Conservation (phyloP, 1,140 invertebrate species). For the Cataglyphis hispanica region DNA sequence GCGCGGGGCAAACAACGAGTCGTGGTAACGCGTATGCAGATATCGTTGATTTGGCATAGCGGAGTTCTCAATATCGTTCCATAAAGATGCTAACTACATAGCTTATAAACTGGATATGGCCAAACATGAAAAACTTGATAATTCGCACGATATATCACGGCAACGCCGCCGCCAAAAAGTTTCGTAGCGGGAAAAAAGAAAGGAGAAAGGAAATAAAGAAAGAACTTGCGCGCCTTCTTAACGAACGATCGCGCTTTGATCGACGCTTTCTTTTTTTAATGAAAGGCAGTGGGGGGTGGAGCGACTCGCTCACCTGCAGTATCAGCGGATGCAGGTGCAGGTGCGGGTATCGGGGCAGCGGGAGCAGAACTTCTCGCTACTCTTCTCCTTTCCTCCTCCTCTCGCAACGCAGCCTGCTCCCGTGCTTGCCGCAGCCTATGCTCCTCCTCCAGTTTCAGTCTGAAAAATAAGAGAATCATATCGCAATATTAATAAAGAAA, state of each 20-base stretch:
- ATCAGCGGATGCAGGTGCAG: constrained; percentile 84
- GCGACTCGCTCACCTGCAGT: constrained; percentile 86
- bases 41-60: background rate
- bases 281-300: constrained; percentile 86
- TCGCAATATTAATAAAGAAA: constrained; percentile 39
- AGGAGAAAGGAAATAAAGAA: background rate
- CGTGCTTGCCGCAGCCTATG: constrained; percentile 87
- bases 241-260: constrained; percentile 62
- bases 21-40: constrained; percentile 1
- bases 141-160: constrained; percentile 3
- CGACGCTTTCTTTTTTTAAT: constrained; percentile 81
- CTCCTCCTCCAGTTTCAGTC: constrained; percentile 90
- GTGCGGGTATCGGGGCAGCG: constrained; percentile 82
- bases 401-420: constrained; percentile 85
- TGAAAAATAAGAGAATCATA: constrained; percentile 75
- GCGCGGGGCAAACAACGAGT: constrained; percentile 4
- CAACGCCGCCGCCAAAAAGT: background rate
- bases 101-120: constrained; percentile 22
- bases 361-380: constrained; percentile 86
- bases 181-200: background rate
- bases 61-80: constrained; percentile 7
- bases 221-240: constrained; percentile 9
- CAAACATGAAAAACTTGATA: constrained; percentile 35
- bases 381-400: constrained; percentile 87
- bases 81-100: background rate